Percentiles rank a stretch among this genome's conserved stretches.
phyloP scores from a whole-genome alignment of 2,888 invertebrate genomes.

The Heliconius ethilla region DNA sequence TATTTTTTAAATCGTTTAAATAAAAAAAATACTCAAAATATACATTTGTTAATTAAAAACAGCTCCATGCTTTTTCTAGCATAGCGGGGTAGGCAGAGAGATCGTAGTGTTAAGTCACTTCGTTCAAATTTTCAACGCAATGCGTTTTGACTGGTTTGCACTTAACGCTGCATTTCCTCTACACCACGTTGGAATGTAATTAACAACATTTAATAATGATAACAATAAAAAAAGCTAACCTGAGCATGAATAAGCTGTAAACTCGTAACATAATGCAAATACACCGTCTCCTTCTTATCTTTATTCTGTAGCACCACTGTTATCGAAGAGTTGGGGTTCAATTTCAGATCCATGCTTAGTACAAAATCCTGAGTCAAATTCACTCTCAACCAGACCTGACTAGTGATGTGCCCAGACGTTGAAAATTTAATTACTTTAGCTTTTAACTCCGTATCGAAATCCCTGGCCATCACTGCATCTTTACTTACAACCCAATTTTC shows the following conservation, averaged over 20 bases:
- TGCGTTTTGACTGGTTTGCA: too few species aligned
- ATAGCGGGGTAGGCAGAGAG: not conserved
- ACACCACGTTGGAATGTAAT: too few species aligned
- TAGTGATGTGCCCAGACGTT: slow-evolving; percentile 86
- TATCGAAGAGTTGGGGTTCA: slow-evolving; percentile 91
- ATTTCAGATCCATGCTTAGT: slow-evolving; percentile 86
- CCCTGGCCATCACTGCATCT: slow-evolving; percentile 84
- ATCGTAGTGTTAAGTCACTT: not conserved
- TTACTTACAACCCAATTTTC: slow-evolving; percentile 89
- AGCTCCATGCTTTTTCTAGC: too few species aligned
- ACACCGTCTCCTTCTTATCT: slow-evolving; percentile 89
- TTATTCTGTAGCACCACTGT: slow-evolving; percentile 88
- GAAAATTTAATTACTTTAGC: slow-evolving; percentile 87
- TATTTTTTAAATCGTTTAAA: too few species aligned
- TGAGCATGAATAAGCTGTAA: slow-evolving; percentile 87
- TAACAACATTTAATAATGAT: not conserved
- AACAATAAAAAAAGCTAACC: slow-evolving; percentile 68
- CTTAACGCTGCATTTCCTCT: too few species aligned
- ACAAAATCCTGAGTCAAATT: slow-evolving; percentile 85
- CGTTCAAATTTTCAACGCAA: not conserved
- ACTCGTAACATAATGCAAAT: slow-evolving; percentile 91
- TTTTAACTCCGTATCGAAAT: slow-evolving; percentile 81
- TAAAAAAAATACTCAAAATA: too few species aligned
- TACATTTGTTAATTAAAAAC: too few species aligned
- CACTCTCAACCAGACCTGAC: slow-evolving; percentile 85